Conservation (phyloP, 2,113 vertebrate species). For the Athene noctua region DNA sequence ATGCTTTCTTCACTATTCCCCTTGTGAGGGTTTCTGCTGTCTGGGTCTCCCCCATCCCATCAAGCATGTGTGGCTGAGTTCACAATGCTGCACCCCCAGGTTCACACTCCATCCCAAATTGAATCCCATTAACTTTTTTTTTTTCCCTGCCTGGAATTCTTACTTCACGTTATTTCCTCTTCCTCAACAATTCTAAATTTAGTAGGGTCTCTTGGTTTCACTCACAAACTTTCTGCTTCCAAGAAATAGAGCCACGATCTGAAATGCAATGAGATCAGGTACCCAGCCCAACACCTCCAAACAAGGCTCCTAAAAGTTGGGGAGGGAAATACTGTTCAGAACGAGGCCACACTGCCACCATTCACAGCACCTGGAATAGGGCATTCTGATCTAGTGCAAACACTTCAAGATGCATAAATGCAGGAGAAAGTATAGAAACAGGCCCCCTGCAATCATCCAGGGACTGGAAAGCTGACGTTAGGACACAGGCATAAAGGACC, state of each 20-base stretch:
- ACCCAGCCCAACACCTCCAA: not conserved
- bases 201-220: not conserved
- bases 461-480: not conserved
- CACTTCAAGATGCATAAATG: not conserved
- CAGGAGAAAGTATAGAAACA: not conserved
- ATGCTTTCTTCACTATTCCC: not conserved
- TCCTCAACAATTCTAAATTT: not conserved
- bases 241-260: not conserved
- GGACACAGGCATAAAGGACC: not conserved
- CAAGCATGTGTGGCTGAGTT: not conserved
- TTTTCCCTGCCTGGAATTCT: not conserved
- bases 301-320: not conserved
- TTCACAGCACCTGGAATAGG: not conserved
- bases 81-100: not conserved
- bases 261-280: not conserved
- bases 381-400: not conserved
- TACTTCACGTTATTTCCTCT: not conserved
- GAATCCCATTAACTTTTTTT: not conserved
- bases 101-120: not conserved
- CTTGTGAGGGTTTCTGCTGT: not conserved
- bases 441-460: not conserved
- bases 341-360: fast-evolving
- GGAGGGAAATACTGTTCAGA: not conserved
- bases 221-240: not conserved
- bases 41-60: not conserved